Base-by-base conservation (phyloP, 2,888 invertebrate genomes). In the Malthinus seriepunctatus region DNA sequence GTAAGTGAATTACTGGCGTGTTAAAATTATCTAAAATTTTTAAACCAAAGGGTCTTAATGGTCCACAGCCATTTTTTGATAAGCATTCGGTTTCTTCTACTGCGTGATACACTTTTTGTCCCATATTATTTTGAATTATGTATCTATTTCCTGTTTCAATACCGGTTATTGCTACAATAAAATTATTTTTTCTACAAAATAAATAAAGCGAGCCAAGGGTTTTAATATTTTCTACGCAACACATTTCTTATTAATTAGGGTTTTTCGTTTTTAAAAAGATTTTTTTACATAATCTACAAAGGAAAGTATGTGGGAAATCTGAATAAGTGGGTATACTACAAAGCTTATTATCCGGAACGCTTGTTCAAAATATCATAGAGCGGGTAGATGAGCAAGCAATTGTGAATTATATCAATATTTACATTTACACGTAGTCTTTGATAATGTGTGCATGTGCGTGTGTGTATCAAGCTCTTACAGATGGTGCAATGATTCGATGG, bases 141-240 rank as follows among this genome's bases (percentile, higher is more conserved):
- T 91, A 96, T 78, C 93, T 94, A 74, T 95, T 95, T 75, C 91
- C 89, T 7, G 91, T 91, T 79, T 95, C 93, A 79, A 90, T 94
- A 10, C 93, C 93, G 63, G 88, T 87, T 63, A 93, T 85, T 85
- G 85, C 83, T 82, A 90, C 88, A 42, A 23, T 23, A 23, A 23
- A 23, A 23, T 23, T 23, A 23, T 23, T 23, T 23, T 32, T 51
- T 31, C 23, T 44, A 46, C 51, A 23, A 11, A n/a, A 32, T 15
- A 9, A 12, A 47, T 14, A 14, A 11, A 37, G 23, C 23, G 5
- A 23, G 23, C 23, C 23, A 5, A 23, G 23, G 23, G 23, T 23
- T 23, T 23, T 3, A 23, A 23, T 23, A 23, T 23, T 23, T 23
- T 23, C 5, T 23, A 23, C 23, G 23, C 10, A 51, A 38, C 38